phyloP scores from a whole-genome alignment of 1,140 invertebrate genomes.

The Drosophila orena region DNA sequence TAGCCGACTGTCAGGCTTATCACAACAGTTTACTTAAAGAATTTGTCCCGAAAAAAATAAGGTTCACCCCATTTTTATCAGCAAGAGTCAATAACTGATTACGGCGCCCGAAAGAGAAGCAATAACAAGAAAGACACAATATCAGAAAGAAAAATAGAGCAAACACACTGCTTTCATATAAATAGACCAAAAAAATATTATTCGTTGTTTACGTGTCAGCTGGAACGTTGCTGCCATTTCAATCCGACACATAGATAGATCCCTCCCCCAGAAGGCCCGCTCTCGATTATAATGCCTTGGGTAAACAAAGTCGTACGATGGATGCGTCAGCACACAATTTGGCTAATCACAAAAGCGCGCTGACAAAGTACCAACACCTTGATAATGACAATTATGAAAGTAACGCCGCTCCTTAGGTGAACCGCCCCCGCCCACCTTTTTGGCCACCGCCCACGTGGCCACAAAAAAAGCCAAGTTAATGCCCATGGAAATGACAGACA shows the following conservation, averaged over 20 bases:
- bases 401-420: constrained; percentile 18
- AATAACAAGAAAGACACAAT: constrained; percentile 12
- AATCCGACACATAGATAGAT: neutral
- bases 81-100: constrained; percentile 81
- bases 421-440: constrained; percentile 12
- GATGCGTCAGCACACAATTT: constrained; percentile 43
- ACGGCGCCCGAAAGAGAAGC: constrained; percentile 18
- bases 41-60: constrained; percentile 13
- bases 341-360: constrained; percentile 46
- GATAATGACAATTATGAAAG: constrained; percentile 64
- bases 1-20: constrained; percentile 55
- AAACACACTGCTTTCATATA: constrained; percentile 47
- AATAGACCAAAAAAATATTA: constrained; percentile 43
- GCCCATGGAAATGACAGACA: constrained; percentile 12
- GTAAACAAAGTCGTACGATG: constrained; percentile 49
- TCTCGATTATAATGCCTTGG: constrained; percentile 6
- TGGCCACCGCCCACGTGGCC: neutral
- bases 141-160: constrained; percentile 24
- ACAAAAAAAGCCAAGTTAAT: constrained; percentile 4
- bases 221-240: constrained; percentile 31
- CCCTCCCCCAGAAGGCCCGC: neutral
- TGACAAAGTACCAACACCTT: constrained; percentile 4
- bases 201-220: constrained; percentile 53
- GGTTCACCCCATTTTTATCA: constrained; percentile 56
- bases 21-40: constrained; percentile 51